Evolutionary conservation across 2,797 vertebrate genomes (phyloP).

Genomic region (Sebastes itinus): DNA sequence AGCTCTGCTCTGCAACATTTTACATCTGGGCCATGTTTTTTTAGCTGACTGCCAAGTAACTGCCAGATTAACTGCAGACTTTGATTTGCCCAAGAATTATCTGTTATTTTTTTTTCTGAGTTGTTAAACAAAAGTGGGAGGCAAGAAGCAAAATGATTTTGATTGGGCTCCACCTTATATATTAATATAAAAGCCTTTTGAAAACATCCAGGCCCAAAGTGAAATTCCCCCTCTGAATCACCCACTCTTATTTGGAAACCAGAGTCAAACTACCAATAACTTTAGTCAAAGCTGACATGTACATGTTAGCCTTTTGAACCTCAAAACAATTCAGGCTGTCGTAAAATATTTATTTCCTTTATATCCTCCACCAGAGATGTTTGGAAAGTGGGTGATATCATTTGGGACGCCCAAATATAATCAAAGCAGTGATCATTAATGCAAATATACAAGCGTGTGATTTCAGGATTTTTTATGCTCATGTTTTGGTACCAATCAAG

Average conservation of each 20-base stretch:
- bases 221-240: conserved; percentile 64
- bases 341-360: conserved; percentile 46
- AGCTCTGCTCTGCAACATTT: conserved; percentile 25
- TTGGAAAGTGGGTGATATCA: conserved; percentile 23
- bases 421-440: conserved; percentile 30
- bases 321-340: conserved; percentile 48
- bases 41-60: conserved; percentile 10
- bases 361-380: conserved; percentile 20
- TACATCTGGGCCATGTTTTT: conserved; percentile 48
- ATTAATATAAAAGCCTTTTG: conserved; percentile 38
- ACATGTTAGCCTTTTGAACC: conserved; percentile 47
- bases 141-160: conserved; percentile 19
- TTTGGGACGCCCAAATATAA: conserved; percentile 18
- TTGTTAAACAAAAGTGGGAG: conserved; percentile 21
- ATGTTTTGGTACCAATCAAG: conserved; percentile 19
- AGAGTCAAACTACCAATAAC: conserved; percentile 57
- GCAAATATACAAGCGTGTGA: conserved; percentile 42
- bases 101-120: conserved; percentile 18
- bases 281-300: conserved; percentile 49
- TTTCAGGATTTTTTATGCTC: conserved; percentile 30
- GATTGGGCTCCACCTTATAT: conserved; percentile 27
- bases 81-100: conserved; percentile 27
- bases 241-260: conserved; percentile 52
- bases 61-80: conserved; percentile 9
- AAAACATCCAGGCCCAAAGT: conserved; percentile 25